Evolutionary conservation across 2,888 invertebrate species (phyloP).

Genomic region (Beris chalybata): DNA sequence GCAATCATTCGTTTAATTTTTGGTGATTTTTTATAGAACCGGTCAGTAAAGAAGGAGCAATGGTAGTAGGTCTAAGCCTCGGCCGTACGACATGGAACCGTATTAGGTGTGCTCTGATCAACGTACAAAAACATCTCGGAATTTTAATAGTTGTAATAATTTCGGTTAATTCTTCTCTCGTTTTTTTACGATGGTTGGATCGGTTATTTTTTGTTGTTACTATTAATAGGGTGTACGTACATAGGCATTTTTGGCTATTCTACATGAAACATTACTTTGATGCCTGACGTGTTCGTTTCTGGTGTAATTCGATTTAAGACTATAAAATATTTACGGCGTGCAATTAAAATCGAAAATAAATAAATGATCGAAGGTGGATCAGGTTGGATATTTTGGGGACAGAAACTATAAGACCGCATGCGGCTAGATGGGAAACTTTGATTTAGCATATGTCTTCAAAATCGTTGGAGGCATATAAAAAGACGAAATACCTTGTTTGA

Average conservation of each 20-base stretch:
- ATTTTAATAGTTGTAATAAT: conserved; percentile 12
- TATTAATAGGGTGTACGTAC: neutral
- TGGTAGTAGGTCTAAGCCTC: no score
- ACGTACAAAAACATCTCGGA: neutral
- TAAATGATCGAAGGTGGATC: conserved; percentile 2
- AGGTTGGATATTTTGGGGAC: no score
- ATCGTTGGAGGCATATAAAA: no score
- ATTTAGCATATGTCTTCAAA: no score
- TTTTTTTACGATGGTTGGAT: neutral
- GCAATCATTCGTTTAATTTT: neutral
- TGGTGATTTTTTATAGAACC: conserved; percentile 6
- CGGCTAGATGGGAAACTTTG: no score
- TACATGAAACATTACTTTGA: neutral
- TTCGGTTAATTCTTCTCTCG: neutral
- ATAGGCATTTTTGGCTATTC: neutral
- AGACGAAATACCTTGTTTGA: no score
- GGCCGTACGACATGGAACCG: no score
- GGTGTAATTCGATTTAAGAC: conserved; percentile 1
- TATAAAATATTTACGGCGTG: neutral
- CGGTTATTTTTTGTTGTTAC: neutral
- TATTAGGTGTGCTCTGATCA: no score
- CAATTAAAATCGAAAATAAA: conserved; percentile 4
- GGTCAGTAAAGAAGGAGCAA: neutral
- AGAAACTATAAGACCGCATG: no score
- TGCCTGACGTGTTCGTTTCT: neutral